Percentiles rank a stretch among this genome's conserved stretches.
phyloP scores from a whole-genome alignment of 1,140 invertebrate genomes.

The Atopsyche davidsoni region DNA sequence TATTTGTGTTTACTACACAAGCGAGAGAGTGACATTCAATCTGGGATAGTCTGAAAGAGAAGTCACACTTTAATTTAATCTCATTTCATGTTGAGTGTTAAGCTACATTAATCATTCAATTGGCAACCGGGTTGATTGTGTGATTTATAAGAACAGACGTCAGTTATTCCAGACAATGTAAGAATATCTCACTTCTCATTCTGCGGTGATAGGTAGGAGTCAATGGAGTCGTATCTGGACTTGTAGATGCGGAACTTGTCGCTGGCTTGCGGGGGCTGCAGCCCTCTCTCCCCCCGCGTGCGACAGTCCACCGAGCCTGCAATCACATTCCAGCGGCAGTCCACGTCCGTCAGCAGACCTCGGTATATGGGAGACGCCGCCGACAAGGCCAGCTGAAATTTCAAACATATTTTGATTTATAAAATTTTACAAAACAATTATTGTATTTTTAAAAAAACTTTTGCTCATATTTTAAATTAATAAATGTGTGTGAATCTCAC shows the following conservation, averaged over 20 bases:
- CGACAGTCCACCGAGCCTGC: constrained; percentile 93
- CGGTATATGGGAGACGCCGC: constrained; percentile 93
- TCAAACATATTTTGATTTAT: too few species aligned
- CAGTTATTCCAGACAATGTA: too few species aligned
- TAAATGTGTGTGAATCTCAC: constrained; percentile 42
- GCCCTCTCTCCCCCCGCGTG: constrained; percentile 87
- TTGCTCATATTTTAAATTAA: constrained; percentile 1
- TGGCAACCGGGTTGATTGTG: too few species aligned
- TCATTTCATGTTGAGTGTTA: too few species aligned
- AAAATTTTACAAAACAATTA: constrained; percentile 20
- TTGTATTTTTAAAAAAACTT: not conserved
- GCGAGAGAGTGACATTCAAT: too few species aligned
- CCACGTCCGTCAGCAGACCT: constrained; percentile 89
- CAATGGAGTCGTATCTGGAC: constrained; percentile 96
- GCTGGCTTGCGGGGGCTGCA: constrained; percentile 66
- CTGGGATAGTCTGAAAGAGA: too few species aligned
- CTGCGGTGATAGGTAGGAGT: constrained; percentile 88
- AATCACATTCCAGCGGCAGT: constrained; percentile 96
- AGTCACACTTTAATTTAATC: too few species aligned
- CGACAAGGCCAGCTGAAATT: constrained; percentile 82
- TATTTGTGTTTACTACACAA: too few species aligned
- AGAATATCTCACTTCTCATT: constrained; percentile 59
- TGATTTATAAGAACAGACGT: too few species aligned
- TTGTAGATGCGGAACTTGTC: constrained; percentile 85
- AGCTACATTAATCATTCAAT: too few species aligned